Percentiles rank a stretch among this genome's conserved stretches.
These are phyloP conservation scores for Bradypodion pumilum DNA, from an alignment of 2,797 vertebrate genomes.

Conservation along the genomic window DNA sequence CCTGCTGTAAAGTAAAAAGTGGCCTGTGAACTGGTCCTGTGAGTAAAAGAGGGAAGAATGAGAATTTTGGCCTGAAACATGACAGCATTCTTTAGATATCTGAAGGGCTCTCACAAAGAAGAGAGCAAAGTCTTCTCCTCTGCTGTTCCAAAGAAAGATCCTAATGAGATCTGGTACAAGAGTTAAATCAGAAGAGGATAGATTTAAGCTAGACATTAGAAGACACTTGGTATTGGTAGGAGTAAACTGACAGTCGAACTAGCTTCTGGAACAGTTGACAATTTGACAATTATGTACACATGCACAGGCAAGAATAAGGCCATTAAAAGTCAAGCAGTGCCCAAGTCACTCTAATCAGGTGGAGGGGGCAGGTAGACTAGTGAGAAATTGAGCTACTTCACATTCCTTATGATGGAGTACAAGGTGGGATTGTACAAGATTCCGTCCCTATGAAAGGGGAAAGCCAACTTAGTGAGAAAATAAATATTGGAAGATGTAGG, in stretches of 20 bases:
- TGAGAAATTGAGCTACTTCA: too few relatives aligned
- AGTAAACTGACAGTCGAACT: not conserved
- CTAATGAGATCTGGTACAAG: not conserved
- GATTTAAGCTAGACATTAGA: not conserved
- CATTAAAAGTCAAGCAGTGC: too few relatives aligned
- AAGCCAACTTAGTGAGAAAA: too few relatives aligned
- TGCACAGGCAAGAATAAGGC: too few relatives aligned
- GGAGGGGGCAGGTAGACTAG: too few relatives aligned
- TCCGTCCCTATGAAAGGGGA: too few relatives aligned
- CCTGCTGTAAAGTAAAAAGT: not conserved
- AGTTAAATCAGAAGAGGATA: not conserved
- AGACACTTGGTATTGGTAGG: not conserved
- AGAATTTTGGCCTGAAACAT: not conserved
- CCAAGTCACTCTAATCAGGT: too few relatives aligned
- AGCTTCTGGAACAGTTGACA: too few relatives aligned
- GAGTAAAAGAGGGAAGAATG: not conserved
- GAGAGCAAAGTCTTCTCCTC: not conserved
- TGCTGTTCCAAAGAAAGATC: not conserved
- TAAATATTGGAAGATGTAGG: not conserved
- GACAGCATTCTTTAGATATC: not conserved
- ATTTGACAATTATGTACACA: too few relatives aligned
- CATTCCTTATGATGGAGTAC: too few relatives aligned
- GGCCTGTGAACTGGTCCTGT: not conserved
- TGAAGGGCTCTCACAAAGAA: not conserved
- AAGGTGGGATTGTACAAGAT: too few relatives aligned